These are phyloP conservation scores for Crenuchus spilurus DNA, from an alignment of 2,797 vertebrate species.

Conservation along the genomic window DNA sequence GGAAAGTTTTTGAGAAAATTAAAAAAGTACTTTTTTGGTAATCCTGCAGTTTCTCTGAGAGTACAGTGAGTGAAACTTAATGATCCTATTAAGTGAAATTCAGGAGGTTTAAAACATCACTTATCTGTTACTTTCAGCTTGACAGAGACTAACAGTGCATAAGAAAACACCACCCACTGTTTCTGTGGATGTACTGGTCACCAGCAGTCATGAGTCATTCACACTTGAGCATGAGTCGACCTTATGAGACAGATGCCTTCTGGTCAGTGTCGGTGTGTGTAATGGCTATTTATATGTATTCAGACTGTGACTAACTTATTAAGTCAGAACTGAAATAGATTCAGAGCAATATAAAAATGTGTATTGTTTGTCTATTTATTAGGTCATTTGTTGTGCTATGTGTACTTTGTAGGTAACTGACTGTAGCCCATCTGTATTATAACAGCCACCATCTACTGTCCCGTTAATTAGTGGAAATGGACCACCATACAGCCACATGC, in stretches of 20 bases:
- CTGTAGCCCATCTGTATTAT: background rate
- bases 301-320: too few species aligned
- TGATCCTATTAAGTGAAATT: conserved; percentile 43
- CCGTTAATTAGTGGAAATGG: too few species aligned
- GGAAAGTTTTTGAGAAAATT: too few species aligned
- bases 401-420: background rate
- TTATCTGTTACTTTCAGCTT: conserved; percentile 43
- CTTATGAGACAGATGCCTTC: background rate
- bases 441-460: too few species aligned
- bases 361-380: too few species aligned
- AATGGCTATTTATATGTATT: background rate
- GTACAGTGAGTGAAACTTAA: conserved; percentile 62
- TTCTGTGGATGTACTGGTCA: background rate
- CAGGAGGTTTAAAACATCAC: conserved; percentile 20
- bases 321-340: too few species aligned
- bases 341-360: too few species aligned
- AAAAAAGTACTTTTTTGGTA: too few species aligned
- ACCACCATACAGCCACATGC: too few species aligned
- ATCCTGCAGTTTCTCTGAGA: background rate
- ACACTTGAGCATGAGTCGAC: conserved; percentile 14
- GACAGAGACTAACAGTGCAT: background rate
- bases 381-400: too few species aligned
- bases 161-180: background rate
- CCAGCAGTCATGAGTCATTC: conserved; percentile 7
- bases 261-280: background rate